Conservation (phyloP, 2,797 vertebrate species). For the Amazonetta brasiliensis region DNA sequence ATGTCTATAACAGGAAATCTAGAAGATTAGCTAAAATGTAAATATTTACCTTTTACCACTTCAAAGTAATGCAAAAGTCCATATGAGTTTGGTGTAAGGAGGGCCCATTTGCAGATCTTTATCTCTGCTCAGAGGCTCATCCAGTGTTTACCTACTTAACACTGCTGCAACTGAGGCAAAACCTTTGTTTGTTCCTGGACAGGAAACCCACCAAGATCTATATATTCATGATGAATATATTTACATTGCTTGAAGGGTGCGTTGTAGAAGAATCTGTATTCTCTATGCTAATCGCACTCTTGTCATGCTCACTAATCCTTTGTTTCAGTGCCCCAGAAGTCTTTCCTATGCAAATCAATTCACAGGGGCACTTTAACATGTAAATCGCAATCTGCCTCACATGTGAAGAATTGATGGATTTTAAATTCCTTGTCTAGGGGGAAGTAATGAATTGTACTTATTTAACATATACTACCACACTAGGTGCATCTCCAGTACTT, state of each 20-base stretch:
- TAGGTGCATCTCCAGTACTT: constrained; percentile 6
- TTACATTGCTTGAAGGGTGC: constrained; percentile 27
- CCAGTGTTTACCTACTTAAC: background rate
- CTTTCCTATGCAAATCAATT: constrained; percentile 79
- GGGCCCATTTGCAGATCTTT: background rate
- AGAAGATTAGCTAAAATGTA: background rate
- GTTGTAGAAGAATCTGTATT: constrained; percentile 45
- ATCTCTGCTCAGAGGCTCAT: background rate
- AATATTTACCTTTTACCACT: background rate
- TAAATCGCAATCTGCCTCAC: constrained; percentile 77
- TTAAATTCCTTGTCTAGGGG: constrained; percentile 71
- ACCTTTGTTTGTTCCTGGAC: background rate
- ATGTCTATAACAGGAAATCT: background rate
- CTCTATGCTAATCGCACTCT: constrained; percentile 68
- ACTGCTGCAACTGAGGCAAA: background rate
- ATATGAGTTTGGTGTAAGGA: background rate
- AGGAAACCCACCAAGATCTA: constrained; percentile 32
- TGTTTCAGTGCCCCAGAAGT: constrained; percentile 69
- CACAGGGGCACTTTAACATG: constrained; percentile 75
- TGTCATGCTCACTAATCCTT: constrained; percentile 69
- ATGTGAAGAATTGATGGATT: constrained; percentile 70
- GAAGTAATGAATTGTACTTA: constrained; percentile 68
- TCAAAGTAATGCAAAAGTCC: background rate
- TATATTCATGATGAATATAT: constrained; percentile 54
- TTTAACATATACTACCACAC: constrained; percentile 43